phyloP scores from a whole-genome alignment of 2,797 vertebrate genomes.

The Morelia viridis region DNA sequence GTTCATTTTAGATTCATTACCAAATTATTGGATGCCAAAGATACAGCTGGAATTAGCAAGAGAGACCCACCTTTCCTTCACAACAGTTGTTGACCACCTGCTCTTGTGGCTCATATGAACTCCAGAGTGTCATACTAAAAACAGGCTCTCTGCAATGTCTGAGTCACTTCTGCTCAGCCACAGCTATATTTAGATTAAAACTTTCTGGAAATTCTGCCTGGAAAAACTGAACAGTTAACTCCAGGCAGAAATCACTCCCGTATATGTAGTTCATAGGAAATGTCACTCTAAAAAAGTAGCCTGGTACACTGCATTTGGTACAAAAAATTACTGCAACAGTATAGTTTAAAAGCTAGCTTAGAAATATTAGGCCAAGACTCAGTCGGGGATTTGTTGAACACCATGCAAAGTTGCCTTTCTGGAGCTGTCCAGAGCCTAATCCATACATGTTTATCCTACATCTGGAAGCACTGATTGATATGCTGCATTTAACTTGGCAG shows the following conservation, averaged over 20 bases:
- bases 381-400: not conserved
- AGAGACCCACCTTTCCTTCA: conserved; percentile 26
- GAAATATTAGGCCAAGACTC: not conserved
- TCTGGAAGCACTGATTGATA: not conserved
- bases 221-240: conserved; percentile 66
- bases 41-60: conserved; percentile 42
- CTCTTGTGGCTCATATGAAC: conserved; percentile 61
- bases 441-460: not conserved
- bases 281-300: not conserved
- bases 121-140: conserved; percentile 41
- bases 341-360: not conserved
- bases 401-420: not conserved
- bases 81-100: conserved; percentile 66
- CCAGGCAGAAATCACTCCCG: conserved; percentile 49
- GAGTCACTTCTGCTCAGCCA: conserved; percentile 65
- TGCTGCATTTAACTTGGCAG: not conserved
- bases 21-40: conserved; percentile 34
- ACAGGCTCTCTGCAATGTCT: conserved; percentile 61
- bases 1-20: not conserved
- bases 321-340: not conserved
- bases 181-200: conserved; percentile 79
- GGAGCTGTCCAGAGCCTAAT: too few relatives aligned
- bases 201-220: conserved; percentile 64
- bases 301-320: not conserved
- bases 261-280: not conserved